A percentile compares a stretch with the other conserved stretches of the same genome.
phyloP scores from a whole-genome alignment of 2,797 vertebrate genomes.

The Xenentodon cancila region DNA sequence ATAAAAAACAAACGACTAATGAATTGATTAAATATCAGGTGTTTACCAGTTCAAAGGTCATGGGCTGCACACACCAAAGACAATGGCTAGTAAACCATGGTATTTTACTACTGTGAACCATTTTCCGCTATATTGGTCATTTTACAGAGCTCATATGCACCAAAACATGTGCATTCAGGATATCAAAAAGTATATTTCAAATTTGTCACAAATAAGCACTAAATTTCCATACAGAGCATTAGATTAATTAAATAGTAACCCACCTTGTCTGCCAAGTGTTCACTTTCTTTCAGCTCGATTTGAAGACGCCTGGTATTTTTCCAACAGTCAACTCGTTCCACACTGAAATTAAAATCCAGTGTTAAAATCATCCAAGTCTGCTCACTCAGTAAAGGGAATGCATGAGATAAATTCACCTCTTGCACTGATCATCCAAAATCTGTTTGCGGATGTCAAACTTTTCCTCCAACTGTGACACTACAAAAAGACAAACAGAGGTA shows the following conservation, averaged over 20 bases:
- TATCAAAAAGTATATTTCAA: not conserved
- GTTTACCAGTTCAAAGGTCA: slow-evolving; percentile 9
- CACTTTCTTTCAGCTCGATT: slow-evolving; percentile 74
- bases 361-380: too few relatives aligned
- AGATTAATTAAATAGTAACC: not conserved
- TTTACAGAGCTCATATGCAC: not conserved
- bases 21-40: not conserved
- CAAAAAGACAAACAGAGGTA: slow-evolving; percentile 13
- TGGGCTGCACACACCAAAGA: not conserved
- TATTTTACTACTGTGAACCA: not conserved
- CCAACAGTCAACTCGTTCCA: slow-evolving; percentile 33
- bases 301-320: slow-evolving; percentile 52
- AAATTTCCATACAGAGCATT: too few relatives aligned
- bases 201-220: not conserved
- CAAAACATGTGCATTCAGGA: not conserved
- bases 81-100: not conserved
- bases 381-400: not conserved
- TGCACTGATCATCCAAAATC: slow-evolving; percentile 60
- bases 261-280: slow-evolving; percentile 76
- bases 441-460: slow-evolving; percentile 67
- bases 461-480: slow-evolving; percentile 78
- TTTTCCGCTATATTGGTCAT: not conserved
- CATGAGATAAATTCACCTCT: too few relatives aligned
- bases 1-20: slow-evolving; percentile 1
- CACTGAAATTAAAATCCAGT: slow-evolving; percentile 42